Base-by-base conservation (phyloP, 2,113 vertebrate species). In the Ammodytes dubius region DNA sequence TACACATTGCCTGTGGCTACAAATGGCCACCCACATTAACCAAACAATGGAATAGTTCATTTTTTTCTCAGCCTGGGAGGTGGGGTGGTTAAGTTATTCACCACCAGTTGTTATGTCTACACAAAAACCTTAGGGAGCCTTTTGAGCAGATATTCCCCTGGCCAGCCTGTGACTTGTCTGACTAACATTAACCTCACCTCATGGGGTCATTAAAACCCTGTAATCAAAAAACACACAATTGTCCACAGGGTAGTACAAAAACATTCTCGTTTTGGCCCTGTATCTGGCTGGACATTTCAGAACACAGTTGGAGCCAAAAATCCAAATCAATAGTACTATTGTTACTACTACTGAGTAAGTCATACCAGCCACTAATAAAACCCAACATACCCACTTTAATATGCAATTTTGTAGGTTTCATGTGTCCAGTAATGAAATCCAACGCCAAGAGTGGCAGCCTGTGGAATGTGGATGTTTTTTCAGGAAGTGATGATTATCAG, bases 401-500 rank as follows among this genome's bases (percentile, higher is more conserved):
- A 17, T 54, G 35, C 19, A 65, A 7, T 56, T 63, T 57, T 53
- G 47, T 45, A 5, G 7, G 19, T 1, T 74, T 85, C 46, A 8
- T 67, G 61, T 78, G 60, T 80, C 68, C 59, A 50, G 14, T 47
- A 50, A 40, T 50, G 45, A 67, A 82, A 76, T 64, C 53, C 70
- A 54, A 71, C 5, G 37, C 69, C 15, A 53, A 66, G 72, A 61
- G 27, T 66, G 61, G 19, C 74, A 37, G 66, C 40, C 27, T 78
- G 60, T 83, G 86, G 91, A 91, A 91, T 90, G 89, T 75, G 68
- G 73, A 66, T 83, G 83, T 89, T 83, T 83, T 43, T 82, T 77
- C 83, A 86, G 91, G 87, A 94, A 91, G 82, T 81, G 89, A 89
- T 92, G 4, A 59, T 84, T 85, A 89, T 94, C 87, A 67, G 81